Evolutionary conservation across 1,140 invertebrate genomes (phyloP), one percentile per base, ranked within the genome.

Genomic region (Sipha flava): DNA sequence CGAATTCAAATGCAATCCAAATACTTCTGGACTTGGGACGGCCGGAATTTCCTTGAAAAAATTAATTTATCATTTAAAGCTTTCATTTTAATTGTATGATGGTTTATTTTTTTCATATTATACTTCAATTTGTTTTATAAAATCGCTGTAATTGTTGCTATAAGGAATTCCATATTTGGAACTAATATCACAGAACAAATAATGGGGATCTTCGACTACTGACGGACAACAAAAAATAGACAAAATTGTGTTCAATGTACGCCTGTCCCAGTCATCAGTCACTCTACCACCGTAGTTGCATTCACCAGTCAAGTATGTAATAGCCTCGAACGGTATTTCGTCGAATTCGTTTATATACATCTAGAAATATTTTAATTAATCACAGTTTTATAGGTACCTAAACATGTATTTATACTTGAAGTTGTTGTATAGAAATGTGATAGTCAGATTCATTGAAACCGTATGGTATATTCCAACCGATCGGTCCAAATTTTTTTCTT

Each of bases 201-300:
- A 90, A 64, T 88, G 87, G 3, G 85, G 85, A 82, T 93, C 88
- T 1, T 86, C 85, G 4, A 95, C 90, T 12, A 94, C 88, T 29
- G 88, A 82, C 0, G 83, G 26, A 84, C 93, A 96, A 79, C 94
- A 91, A 86, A 94, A 97, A 84, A 94, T 91, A 21, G 89, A 85
- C 10, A 98, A 87, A 82, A 95, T 91, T 3, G 94, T 95, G 21
- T 90, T 90, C n/a, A 98, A 90, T 59, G 93, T 89, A 82, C 95
- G 88, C 68, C 95, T 87, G 86, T 98, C 96, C 90, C 94, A 93
- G 82, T 95, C 93, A 84, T 98, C 96, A 0, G 95, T 97, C 0
- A 98, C 95, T 83, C 95, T 87, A 21, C 96, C 96, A 26, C 96
- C 96, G 84, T 98, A 98, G 87, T 98, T 97, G 85, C 96, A 98